These are phyloP conservation scores for Fulica atra DNA, from an alignment of 2,113 vertebrate species.

Conservation along the genomic window DNA sequence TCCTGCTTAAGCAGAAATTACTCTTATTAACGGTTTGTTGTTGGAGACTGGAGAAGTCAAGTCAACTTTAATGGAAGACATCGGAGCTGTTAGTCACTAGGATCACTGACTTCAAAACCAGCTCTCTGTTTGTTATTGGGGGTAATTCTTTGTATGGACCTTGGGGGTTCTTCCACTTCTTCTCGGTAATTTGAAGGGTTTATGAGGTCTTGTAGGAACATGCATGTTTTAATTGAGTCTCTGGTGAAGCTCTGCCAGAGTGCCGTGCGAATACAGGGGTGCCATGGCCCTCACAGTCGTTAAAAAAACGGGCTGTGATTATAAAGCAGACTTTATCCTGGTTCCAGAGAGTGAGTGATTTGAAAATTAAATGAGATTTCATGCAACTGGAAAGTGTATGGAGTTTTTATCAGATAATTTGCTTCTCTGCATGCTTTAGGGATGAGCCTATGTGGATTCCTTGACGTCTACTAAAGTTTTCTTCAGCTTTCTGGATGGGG, in stretches of 20 bases:
- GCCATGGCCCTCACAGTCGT: not conserved
- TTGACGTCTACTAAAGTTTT: conserved; percentile 20
- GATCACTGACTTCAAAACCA: conserved; percentile 27
- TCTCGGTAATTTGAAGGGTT: not conserved
- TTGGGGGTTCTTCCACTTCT: not conserved
- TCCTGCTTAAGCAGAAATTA: conserved; percentile 15
- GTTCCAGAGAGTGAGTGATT: not conserved
- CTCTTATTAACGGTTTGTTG: conserved; percentile 37
- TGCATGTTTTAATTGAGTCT: not conserved
- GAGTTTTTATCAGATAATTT: conserved; percentile 10
- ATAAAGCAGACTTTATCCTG: not conserved
- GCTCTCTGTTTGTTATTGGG: not conserved
- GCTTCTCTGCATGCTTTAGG: not conserved
- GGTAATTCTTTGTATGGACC: conserved; percentile 17
- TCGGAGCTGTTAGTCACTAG: not conserved
- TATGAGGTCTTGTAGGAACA: not conserved
- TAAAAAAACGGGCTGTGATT: not conserved
- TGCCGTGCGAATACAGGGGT: not conserved
- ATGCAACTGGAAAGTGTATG: not conserved
- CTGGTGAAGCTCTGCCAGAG: not conserved
- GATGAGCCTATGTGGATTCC: not conserved
- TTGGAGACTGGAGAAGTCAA: conserved; percentile 19
- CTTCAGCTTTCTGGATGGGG: not conserved
- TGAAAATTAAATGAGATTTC: conserved; percentile 35
- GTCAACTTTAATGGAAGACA: not conserved